Evolutionary conservation across 2,113 vertebrate genomes (phyloP), one percentile per base, ranked within the genome.

Genomic region (Heterochromis multidens): DNA sequence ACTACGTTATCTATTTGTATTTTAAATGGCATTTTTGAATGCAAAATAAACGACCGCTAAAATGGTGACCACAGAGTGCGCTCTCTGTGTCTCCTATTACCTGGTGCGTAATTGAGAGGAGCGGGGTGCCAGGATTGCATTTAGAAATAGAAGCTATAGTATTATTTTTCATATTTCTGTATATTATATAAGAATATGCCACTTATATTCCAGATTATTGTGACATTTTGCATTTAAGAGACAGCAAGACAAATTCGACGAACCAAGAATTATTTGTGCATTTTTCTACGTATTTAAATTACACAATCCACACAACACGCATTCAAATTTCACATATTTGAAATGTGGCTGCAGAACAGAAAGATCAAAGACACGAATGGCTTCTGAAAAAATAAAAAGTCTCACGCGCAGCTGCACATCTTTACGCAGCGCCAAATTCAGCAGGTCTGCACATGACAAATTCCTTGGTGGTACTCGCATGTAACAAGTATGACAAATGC

Each of bases 61-160:
- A 63, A 43, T 14, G 31, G 31, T 8, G n/a, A 40, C 21, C 5
- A 37, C 10, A 16, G 2, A 7, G 77, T 78, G 87, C 63, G 70
- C 67, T 17, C 23, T 76, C 14, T 23, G 49, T 31, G 43, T 46
- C 23, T 59, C 17, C 7, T 14, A 4, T 63, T 40, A 78, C 52
- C 77, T 61, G 7, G 59, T 82, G 88, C 83, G 87, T 85, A 92
- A 87, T 76, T 58, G 82, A 31, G 49, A 59, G 17, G 37, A 35
- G 11, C 70, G 61, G 84, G n/a, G 33, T 56, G 82, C 31, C 29
- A 14, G 2, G 62, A 43, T 61, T n/a, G 27, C 11, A 59, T 46
- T 79, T 43, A 40, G 8, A 33, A 17, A 52, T 54, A 7, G 46
- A 33, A 54, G 46, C 70, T 14, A 54, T 5, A 5, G 17, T 9